These are phyloP conservation scores for Dromococcyx pavoninus DNA, from an alignment of 2,797 vertebrate genomes.

Conservation along the genomic window DNA sequence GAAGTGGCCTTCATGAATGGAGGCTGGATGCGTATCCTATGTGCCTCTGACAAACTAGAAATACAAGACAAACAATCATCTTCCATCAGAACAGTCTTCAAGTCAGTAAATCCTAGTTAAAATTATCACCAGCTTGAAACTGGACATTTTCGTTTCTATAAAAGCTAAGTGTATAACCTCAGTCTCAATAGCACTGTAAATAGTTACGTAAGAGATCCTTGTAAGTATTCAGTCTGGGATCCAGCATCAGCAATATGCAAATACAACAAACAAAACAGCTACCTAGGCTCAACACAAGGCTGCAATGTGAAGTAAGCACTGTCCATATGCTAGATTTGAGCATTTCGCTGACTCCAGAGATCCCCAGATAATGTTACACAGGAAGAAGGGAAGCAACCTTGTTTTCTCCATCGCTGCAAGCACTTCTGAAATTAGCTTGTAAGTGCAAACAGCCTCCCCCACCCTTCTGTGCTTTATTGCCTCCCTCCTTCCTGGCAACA, in stretches of 20 bases:
- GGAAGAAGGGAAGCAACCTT: conserved; percentile 3
- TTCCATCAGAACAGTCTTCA: not conserved
- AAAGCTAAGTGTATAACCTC: not conserved
- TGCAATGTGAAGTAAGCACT: not conserved
- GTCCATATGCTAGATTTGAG: not conserved
- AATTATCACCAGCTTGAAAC: not conserved
- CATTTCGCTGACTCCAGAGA: conserved; percentile 20
- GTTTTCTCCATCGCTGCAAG: not conserved
- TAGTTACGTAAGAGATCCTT: not conserved
- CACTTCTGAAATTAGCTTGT: not conserved
- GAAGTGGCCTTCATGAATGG: not conserved
- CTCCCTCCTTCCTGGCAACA: conserved; percentile 5
- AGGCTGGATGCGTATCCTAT: not conserved
- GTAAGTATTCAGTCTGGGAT: not conserved
- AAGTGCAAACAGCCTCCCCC: conserved; percentile 41
- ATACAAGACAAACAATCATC: not conserved
- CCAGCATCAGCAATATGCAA: conserved; percentile 1
- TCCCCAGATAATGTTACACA: not conserved
- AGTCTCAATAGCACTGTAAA: not conserved
- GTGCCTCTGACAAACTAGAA: not conserved
- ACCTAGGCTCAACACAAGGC: not conserved
- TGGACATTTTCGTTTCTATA: not conserved
- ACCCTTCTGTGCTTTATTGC: conserved; percentile 24
- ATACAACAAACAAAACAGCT: not conserved
- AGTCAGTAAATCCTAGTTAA: not conserved